A percentile compares a stretch with the other conserved stretches of the same genome.
phyloP scores from a whole-genome alignment of 2,113 vertebrate genomes.

The Xiphophorus maculatus region DNA sequence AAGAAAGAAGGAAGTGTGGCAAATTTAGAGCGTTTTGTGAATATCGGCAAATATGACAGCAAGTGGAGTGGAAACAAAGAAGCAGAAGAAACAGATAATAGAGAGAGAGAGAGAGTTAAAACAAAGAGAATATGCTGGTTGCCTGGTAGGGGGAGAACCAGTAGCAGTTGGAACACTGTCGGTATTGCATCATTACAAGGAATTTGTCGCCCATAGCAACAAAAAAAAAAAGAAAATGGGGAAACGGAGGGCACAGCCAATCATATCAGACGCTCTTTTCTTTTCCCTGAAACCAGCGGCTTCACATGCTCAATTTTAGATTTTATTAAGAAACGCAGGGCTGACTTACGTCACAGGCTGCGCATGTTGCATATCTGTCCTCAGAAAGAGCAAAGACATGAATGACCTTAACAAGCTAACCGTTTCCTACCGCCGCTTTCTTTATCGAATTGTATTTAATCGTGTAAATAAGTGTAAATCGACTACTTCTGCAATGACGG shows the following conservation, averaged over 20 bases:
- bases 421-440: background rate
- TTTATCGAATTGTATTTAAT: background rate
- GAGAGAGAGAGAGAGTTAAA: conserved; percentile 42
- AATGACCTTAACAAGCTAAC: conserved; percentile 24
- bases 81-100: conserved; percentile 27
- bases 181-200: conserved; percentile 60
- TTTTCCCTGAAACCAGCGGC: conserved; percentile 19
- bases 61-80: conserved; percentile 51
- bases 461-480: background rate
- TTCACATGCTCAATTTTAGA: conserved; percentile 29
- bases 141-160: conserved; percentile 6
- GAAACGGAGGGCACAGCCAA: conserved; percentile 45
- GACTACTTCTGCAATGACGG: background rate
- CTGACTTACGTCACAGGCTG: conserved; percentile 42
- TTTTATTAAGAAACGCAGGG: conserved; percentile 35
- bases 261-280: conserved; percentile 41
- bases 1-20: conserved; percentile 3
- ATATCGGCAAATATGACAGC: conserved; percentile 43
- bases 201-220: conserved; percentile 71
- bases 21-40: conserved; percentile 38
- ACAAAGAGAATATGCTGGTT: conserved; percentile 61
- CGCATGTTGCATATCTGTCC: background rate
- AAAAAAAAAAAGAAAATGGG: conserved; percentile 13
- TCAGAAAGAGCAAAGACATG: conserved; percentile 13
- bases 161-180: conserved; percentile 40